phyloP scores from a whole-genome alignment of 2,797 vertebrate species.

The Tokudaia tokunoshimensis region DNA sequence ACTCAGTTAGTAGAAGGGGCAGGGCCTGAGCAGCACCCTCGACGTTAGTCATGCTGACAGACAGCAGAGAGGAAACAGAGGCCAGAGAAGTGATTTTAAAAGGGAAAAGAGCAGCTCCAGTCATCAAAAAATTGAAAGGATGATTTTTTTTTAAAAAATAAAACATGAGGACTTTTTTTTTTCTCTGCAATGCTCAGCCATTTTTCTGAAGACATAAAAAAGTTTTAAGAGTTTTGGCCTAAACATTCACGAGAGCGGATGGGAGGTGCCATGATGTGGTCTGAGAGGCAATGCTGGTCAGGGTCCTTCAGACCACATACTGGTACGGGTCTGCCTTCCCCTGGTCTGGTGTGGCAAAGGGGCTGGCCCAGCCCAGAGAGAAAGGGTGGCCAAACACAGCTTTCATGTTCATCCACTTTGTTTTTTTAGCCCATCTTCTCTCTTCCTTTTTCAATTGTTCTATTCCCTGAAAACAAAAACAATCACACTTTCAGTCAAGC shows the following conservation, averaged over 20 bases:
- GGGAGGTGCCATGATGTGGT: slow-evolving; percentile 84
- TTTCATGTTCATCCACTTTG: slow-evolving; percentile 99
- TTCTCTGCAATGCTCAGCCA: slow-evolving; percentile 89
- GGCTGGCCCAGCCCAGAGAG: slow-evolving; percentile 97
- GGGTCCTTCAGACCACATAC: slow-evolving; percentile 95
- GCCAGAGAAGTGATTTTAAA: slow-evolving; percentile 86
- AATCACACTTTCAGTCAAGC: slow-evolving; percentile 90
- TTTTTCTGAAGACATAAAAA: slow-evolving; percentile 86
- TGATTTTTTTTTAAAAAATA: slow-evolving; percentile 81
- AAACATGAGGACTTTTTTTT: slow-evolving; percentile 81
- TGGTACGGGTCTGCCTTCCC: slow-evolving; percentile 98
- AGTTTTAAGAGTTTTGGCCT: slow-evolving; percentile 77
- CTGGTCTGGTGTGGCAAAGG: slow-evolving; percentile 96
- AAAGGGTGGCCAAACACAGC: slow-evolving; percentile 99
- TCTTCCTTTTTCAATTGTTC: slow-evolving; percentile 99
- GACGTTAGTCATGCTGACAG: slow-evolving; percentile 87
- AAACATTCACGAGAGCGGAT: slow-evolving; percentile 89
- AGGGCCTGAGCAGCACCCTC: slow-evolving; percentile 77
- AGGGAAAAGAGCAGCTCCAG: slow-evolving; percentile 81
- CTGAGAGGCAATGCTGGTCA: slow-evolving; percentile 87
- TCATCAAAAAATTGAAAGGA: slow-evolving; percentile 84
- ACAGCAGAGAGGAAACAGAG: slow-evolving; percentile 87
- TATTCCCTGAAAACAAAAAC: slow-evolving; percentile 98
- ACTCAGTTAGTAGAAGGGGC: slow-evolving; percentile 81
- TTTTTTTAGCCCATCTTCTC: slow-evolving; percentile 97